These are phyloP conservation scores for Pristionchus japonicus DNA, from an alignment of 2,888 invertebrate genomes.

Conservation along the genomic window DNA sequence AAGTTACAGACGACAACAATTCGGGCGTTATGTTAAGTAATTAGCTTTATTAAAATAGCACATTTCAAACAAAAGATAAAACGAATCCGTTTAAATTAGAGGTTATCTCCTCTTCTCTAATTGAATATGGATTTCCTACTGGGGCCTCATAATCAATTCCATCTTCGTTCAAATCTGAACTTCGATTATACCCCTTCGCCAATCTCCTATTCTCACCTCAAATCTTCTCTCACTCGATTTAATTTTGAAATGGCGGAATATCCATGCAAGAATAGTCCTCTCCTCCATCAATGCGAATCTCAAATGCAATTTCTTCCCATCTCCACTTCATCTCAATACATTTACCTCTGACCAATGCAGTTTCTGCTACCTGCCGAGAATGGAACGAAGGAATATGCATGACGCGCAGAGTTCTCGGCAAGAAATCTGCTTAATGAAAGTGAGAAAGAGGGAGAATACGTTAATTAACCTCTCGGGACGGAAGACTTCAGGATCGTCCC, in stretches of 20 bases:
- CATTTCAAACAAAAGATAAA: no score
- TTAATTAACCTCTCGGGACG: slow-evolving; percentile 77
- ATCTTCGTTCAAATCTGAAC: slow-evolving; percentile 72
- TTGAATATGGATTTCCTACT: slow-evolving; percentile 75
- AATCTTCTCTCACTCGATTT: slow-evolving; percentile 53
- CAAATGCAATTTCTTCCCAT: no score
- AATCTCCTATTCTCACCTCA: slow-evolving; percentile 53
- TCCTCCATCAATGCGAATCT: slow-evolving; percentile 76
- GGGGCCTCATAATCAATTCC: slow-evolving; percentile 77
- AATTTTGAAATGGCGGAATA: slow-evolving; percentile 75
- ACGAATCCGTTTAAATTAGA: no score
- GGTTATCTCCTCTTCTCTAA: slow-evolving; percentile 60
- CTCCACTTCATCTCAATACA: neutral
- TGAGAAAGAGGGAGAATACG: no score
- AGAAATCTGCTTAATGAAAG: slow-evolving; percentile 69
- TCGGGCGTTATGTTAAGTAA: no score
- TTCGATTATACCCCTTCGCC: neutral
- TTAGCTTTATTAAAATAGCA: no score
- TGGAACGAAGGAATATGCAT: slow-evolving; percentile 77
- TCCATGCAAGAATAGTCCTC: slow-evolving; percentile 76
- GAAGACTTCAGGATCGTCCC: slow-evolving; percentile 77
- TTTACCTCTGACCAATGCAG: slow-evolving; percentile 77
- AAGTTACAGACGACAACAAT: no score
- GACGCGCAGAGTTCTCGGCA: slow-evolving; percentile 75
- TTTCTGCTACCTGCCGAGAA: slow-evolving; percentile 78